These are phyloP conservation scores for Pollimyrus isidori DNA, from an alignment of 2,113 vertebrate species.

Conservation along the genomic window DNA sequence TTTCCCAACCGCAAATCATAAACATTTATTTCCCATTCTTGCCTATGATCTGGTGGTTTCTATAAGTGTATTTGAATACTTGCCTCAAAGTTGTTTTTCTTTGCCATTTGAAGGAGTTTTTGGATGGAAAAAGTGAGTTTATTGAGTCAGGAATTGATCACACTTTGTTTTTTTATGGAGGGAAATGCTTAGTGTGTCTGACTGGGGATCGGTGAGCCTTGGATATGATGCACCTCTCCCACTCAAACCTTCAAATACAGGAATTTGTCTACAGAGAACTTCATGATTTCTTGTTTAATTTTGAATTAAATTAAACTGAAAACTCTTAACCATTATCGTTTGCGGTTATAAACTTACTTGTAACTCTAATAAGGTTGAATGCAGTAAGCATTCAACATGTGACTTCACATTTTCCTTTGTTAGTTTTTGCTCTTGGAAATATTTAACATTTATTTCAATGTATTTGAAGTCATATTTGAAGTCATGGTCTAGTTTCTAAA, in stretches of 20 bases:
- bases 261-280: background rate
- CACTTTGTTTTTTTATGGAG: background rate
- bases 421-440: background rate
- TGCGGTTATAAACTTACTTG: background rate
- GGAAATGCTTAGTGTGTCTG: background rate
- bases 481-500: background rate
- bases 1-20: background rate
- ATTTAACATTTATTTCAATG: background rate
- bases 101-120: slow-evolving; percentile 9
- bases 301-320: background rate
- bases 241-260: background rate
- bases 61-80: background rate
- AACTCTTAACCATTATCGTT: background rate
- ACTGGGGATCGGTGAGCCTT: background rate
- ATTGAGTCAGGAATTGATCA: background rate
- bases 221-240: background rate
- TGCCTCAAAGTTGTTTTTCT: background rate
- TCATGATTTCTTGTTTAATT: background rate
- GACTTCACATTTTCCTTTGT: background rate
- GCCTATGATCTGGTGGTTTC: slow-evolving; percentile 1
- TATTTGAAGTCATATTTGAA: background rate
- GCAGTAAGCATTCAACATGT: background rate
- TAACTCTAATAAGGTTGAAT: background rate
- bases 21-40: background rate
- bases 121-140: background rate